phyloP scores from a whole-genome alignment of 2,888 invertebrate genomes.

The Diarsia brunnea region DNA sequence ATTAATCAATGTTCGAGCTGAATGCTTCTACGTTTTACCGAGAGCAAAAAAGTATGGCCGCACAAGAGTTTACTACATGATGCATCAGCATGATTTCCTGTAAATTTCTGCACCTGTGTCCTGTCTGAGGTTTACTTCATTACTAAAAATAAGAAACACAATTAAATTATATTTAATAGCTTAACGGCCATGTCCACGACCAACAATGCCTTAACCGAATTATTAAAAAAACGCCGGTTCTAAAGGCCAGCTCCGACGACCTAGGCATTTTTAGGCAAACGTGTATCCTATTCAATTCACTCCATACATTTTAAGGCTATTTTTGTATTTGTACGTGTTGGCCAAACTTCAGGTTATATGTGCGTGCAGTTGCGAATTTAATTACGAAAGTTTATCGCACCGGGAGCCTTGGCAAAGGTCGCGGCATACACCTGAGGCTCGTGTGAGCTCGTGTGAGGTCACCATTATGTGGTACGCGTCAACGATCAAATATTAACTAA shows the following conservation, averaged over 20 bases:
- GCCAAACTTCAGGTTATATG: constrained; percentile 58
- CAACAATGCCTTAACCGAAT: constrained; percentile 32
- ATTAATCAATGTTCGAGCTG: constrained; percentile 1
- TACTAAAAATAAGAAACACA: constrained; percentile 5
- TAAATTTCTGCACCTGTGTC: too few species aligned
- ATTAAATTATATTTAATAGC: constrained; percentile 11
- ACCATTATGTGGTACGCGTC: constrained; percentile 35
- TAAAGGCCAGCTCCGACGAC: constrained; percentile 41
- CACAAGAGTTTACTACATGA: too few species aligned
- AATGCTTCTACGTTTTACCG: background rate
- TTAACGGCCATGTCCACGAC: constrained; percentile 14
- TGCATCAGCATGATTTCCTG: too few species aligned
- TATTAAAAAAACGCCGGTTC: constrained; percentile 16
- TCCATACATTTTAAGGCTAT: constrained; percentile 54
- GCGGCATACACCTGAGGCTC: constrained; percentile 49
- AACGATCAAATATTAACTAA: constrained; percentile 48
- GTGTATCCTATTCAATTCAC: constrained; percentile 40
- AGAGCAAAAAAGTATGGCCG: background rate
- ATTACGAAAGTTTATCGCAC: constrained; percentile 79
- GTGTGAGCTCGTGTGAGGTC: constrained; percentile 60
- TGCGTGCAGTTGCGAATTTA: constrained; percentile 69
- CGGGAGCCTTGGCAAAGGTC: constrained; percentile 74
- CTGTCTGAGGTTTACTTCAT: background rate
- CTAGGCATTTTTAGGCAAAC: constrained; percentile 58
- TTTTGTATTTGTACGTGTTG: constrained; percentile 58